These are phyloP conservation scores for Scolopax rusticola DNA, from an alignment of 2,797 vertebrate genomes.

Conservation along the genomic window DNA sequence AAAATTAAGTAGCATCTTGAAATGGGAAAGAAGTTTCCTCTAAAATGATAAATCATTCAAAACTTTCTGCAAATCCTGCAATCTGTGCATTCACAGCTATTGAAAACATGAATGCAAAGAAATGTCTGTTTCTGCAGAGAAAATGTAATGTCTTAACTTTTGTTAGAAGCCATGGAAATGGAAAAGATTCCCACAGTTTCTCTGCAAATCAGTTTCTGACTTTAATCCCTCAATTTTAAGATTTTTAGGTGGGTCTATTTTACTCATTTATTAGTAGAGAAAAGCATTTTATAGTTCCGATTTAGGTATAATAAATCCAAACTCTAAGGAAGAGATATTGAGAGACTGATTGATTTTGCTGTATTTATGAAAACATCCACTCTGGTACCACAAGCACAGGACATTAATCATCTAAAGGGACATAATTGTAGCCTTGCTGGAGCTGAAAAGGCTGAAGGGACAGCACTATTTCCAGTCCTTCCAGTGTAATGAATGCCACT, in stretches of 20 bases:
- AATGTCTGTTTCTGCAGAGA: neutral
- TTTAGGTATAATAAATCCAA: neutral
- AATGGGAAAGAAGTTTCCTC: neutral
- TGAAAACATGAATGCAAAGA: neutral
- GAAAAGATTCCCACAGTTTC: neutral
- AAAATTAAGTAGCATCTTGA: neutral
- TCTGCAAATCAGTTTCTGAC: neutral
- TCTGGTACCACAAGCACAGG: neutral
- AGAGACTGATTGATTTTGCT: constrained; percentile 21
- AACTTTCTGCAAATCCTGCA: neutral
- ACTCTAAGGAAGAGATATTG: neutral
- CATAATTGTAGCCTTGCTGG: neutral
- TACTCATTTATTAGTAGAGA: neutral
- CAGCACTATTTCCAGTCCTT: neutral
- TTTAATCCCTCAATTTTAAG: neutral
- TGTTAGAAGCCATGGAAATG: neutral
- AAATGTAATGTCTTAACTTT: neutral
- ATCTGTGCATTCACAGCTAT: neutral
- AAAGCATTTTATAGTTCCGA: neutral
- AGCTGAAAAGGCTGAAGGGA: neutral
- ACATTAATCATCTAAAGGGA: neutral
- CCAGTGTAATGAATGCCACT: neutral
- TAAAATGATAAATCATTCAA: neutral
- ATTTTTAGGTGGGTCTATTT: neutral
- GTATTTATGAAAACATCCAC: constrained; percentile 11